Percentiles rank a stretch among this genome's conserved stretches.
Evolutionary conservation across 2,888 invertebrate genomes (phyloP).

Genomic region (Zele albiditarsus): DNA sequence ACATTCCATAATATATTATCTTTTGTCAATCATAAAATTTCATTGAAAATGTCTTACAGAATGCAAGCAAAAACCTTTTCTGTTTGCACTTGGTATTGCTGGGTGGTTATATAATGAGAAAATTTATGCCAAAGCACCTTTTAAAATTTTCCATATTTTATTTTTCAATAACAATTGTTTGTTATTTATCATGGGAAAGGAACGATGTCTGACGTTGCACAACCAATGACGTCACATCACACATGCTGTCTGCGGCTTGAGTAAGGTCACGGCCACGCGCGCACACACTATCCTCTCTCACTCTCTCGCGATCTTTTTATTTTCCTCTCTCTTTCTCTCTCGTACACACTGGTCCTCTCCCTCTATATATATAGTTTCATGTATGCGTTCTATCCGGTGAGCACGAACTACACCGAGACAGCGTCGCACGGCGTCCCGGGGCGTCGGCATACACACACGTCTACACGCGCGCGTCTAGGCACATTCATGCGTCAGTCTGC

Average conservation of each 20-base stretch:
- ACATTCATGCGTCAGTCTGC: not conserved
- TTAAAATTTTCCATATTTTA: not conserved
- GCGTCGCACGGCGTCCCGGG: constrained; percentile 27
- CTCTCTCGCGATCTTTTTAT: constrained; percentile 34
- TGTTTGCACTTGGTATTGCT: no score
- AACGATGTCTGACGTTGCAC: constrained; percentile 28
- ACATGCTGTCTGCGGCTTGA: constrained; percentile 50
- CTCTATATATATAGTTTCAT: not conserved
- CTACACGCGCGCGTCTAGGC: constrained; percentile 10
- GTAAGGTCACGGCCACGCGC: constrained; percentile 66
- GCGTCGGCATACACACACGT: constrained; percentile 21
- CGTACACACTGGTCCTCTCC: constrained; percentile 4
- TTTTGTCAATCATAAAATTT: constrained; percentile 12
- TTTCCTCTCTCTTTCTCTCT: not conserved
- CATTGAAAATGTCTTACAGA: not conserved
- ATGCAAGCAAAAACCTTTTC: not conserved
- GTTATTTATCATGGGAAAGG: constrained; percentile 2
- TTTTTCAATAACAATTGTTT: constrained; percentile 1
- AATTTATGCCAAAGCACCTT: no score
- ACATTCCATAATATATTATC: not conserved
- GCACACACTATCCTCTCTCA: constrained; percentile 38
- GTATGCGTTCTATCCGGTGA: constrained; percentile 1
- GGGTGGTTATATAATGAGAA: no score
- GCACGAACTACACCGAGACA: constrained; percentile 16
- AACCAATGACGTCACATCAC: constrained; percentile 57